Conservation (phyloP, 2,888 invertebrate species). For the Nemotelus pantherinus region DNA sequence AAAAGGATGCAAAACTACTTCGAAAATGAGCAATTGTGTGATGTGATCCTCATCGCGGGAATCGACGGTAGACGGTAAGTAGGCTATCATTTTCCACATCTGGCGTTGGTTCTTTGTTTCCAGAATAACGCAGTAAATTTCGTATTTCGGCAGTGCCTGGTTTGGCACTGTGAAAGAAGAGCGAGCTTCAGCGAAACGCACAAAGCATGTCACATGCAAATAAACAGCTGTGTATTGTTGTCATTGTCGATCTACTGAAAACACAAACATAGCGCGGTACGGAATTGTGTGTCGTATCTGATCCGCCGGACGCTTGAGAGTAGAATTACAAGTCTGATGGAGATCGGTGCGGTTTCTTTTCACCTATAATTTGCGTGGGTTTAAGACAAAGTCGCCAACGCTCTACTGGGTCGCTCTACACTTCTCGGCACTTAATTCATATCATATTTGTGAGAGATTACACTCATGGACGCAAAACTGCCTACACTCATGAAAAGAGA, state of each 20-base stretch:
- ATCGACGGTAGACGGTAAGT: constrained; percentile 70
- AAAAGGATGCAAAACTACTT: constrained; percentile 85
- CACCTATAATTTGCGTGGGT: constrained; percentile 14
- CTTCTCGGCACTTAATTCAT: no score
- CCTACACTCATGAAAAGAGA: no score
- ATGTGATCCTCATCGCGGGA: constrained; percentile 86
- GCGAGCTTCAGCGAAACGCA: neutral
- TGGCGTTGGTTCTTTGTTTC: constrained; percentile 30
- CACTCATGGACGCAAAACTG: no score
- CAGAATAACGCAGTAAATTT: constrained; percentile 27
- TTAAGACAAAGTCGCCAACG: constrained; percentile 28
- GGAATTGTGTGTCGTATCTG: neutral
- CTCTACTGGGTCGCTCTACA: constrained; percentile 3
- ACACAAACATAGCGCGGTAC: neutral
- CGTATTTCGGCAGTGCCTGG: neutral
- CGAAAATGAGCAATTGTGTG: constrained; percentile 84
- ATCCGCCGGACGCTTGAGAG: constrained; percentile 4
- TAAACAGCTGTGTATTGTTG: constrained; percentile 34
- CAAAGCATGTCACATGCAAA: constrained; percentile 33
- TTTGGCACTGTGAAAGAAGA: constrained; percentile 3
- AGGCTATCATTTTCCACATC: neutral
- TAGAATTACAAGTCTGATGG: neutral
- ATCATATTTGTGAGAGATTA: no score
- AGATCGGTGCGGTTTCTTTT: constrained; percentile 13
- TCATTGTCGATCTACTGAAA: constrained; percentile 18